Conservation (phyloP, 1,140 invertebrate genomes). For the Hypsibius dujardini region DNA sequence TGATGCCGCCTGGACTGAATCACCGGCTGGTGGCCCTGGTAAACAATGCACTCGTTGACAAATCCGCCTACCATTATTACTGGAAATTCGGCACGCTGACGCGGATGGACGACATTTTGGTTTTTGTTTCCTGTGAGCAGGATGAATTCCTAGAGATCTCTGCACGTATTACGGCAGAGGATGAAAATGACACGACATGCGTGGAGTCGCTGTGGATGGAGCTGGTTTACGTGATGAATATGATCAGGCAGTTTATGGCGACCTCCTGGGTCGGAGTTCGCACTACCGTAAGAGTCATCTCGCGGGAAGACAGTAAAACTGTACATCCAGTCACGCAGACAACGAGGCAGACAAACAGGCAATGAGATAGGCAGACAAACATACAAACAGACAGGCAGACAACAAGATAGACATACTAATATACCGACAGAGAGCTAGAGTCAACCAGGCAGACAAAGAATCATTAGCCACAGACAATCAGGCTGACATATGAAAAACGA, state of each 20-base stretch:
- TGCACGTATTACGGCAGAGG: conserved; percentile 23
- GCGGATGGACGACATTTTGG: conserved; percentile 22
- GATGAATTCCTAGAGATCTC: conserved; percentile 20
- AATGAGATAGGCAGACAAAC: no score
- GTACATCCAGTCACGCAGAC: no score
- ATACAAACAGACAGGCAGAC: no score
- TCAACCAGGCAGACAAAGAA: no score
- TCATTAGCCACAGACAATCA: no score
- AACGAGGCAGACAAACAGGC: no score
- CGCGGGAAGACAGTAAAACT: no score
- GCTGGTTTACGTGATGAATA: conserved; percentile 20
- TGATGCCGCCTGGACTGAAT: conserved; percentile 20
- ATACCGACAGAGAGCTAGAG: no score
- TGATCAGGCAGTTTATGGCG: conserved; percentile 17
- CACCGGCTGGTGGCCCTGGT: conserved; percentile 21
- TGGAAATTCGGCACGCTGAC: conserved; percentile 24
- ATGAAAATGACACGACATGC: conserved; percentile 18
- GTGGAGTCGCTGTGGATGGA: conserved; percentile 21
- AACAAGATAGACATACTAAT: no score
- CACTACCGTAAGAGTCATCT: not conserved
- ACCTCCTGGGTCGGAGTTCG: conserved; percentile 20
- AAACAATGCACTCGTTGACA: conserved; percentile 7
- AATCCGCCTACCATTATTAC: conserved; percentile 21
- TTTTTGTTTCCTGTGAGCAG: not conserved
- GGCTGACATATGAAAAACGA: no score